Evolutionary conservation across 2,113 vertebrate genomes (phyloP), one percentile per base, ranked within the genome.

Genomic region (Corythoichthys intestinalis): DNA sequence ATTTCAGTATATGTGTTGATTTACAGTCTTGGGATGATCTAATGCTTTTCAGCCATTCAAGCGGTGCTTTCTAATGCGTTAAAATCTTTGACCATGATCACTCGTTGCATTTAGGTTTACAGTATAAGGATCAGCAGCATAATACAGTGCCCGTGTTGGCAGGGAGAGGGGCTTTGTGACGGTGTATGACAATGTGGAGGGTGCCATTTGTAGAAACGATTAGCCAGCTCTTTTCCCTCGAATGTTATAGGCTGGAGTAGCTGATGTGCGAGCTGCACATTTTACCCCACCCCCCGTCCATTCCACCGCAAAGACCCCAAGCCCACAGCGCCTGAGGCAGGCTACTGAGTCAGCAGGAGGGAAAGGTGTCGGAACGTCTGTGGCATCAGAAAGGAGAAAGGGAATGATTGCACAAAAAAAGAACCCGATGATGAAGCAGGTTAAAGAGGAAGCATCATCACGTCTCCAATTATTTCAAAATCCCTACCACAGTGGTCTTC

Each of bases 321-420:
- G 85, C 85, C 87, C 86, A 86, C 78, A 90, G 82, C 73, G 89
- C 89, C 87, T 81, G 86, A 81, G 89, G 90, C 85, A 83, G 86
- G 77, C 66, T 86, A 88, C 90, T 92, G 90, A 92, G 90, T 92
- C 91, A 92, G 91, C 91, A 90, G 86, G 82, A 91, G 85, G 83
- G 85, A 88, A 91, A 91, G 90, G 90, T 92, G 91, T 92, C 89
- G 91, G 91, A 83, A 84, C 75, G 88, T 76, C 86, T 85, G 84
- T 88, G 84, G 86, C 85, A 87, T 89, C 86, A 86, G 77, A 90
- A 77, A 75, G 34, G 64, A 66, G 49, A 66, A 66, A 69, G 65
- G 67, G 61, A 65, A 70, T 15, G 56, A 69, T 48, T 65, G 68
- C 53, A 48, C 15, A 66, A 70, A 66, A 71, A 68, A 70, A 57